Evolutionary conservation across 2,113 vertebrate species (phyloP).

Genomic region (Meles meles): DNA sequence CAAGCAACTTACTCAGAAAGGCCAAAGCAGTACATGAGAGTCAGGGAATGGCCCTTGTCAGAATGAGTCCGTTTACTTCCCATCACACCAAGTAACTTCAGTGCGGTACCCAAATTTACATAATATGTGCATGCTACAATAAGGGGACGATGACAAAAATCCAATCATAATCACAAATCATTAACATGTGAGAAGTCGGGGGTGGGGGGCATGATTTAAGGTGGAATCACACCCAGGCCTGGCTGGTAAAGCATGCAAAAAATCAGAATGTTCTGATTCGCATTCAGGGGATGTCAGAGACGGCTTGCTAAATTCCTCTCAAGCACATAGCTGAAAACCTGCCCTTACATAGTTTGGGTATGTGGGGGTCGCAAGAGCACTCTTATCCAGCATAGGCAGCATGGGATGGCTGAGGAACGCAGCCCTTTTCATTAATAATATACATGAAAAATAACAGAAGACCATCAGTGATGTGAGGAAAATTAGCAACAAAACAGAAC

Average conservation of each 20-base stretch:
- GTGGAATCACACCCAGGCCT: background rate
- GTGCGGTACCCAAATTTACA: background rate
- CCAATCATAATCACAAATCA: background rate
- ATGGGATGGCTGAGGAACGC: background rate
- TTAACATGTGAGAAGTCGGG: background rate
- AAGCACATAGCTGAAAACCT: fast-evolving
- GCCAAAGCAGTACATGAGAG: background rate
- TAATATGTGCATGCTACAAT: background rate
- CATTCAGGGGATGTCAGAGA: fast-evolving
- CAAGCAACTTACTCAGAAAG: background rate
- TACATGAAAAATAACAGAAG: background rate
- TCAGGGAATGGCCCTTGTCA: background rate
- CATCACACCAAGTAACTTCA: no score
- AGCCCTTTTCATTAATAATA: background rate
- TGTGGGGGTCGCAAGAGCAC: background rate
- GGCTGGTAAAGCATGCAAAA: background rate
- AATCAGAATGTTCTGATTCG: background rate
- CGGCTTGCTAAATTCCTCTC: background rate
- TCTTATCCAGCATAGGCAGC: background rate
- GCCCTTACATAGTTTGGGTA: no score
- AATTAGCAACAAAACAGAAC: background rate
- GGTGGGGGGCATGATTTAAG: background rate
- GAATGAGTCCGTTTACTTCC: background rate
- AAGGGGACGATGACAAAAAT: background rate
- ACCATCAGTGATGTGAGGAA: background rate